Evolutionary conservation across 2,113 vertebrate species (phyloP).

Genomic region (Turdus rufiventris): DNA sequence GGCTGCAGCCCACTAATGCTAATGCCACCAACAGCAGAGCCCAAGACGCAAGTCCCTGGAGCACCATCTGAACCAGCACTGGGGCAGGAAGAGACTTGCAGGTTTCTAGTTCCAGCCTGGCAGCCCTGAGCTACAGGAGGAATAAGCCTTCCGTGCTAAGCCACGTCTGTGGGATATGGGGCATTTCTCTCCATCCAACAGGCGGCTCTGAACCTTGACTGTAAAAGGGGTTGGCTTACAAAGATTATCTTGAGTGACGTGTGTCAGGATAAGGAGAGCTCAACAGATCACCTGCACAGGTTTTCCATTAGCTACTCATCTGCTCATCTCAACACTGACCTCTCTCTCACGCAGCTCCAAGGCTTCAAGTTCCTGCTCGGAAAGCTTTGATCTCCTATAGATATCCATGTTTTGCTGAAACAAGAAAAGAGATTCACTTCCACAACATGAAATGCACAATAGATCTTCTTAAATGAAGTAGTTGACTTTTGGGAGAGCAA

Average conservation of each 20-base stretch:
- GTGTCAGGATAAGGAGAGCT: background rate
- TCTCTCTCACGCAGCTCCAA: slow-evolving; percentile 93
- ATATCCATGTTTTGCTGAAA: slow-evolving; percentile 97
- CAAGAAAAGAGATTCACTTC: background rate
- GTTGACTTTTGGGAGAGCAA: background rate
- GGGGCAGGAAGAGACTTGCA: background rate
- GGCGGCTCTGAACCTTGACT: background rate
- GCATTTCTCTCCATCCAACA: background rate
- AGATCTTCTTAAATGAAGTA: background rate
- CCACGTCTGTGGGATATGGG: background rate
- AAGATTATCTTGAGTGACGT: background rate
- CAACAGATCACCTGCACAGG: background rate
- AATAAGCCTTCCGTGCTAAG: background rate
- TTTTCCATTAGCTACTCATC: slow-evolving; percentile 12
- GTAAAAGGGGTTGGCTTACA: background rate
- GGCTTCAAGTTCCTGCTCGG: slow-evolving; percentile 91
- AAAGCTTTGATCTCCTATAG: slow-evolving; percentile 85
- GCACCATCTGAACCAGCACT: background rate
- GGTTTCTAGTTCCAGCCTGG: background rate
- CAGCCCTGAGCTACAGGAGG: background rate
- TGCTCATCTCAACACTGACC: slow-evolving; percentile 70
- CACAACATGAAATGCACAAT: background rate
- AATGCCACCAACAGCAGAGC: background rate
- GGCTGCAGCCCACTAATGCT: background rate
- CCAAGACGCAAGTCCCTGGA: background rate